Base-by-base conservation (phyloP, 1,140 invertebrate genomes). In the Teleopsis dalmanni region DNA sequence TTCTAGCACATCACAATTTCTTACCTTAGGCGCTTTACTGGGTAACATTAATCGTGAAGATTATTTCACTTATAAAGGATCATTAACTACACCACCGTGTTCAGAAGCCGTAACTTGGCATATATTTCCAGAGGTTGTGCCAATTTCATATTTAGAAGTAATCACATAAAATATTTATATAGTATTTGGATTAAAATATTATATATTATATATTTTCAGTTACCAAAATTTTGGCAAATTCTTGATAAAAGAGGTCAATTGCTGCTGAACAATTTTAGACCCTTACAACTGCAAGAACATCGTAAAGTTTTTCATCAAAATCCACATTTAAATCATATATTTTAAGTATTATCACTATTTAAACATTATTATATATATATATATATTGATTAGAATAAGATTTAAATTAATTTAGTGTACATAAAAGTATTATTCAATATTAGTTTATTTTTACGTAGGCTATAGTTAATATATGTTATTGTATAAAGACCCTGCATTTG, bases 101-200 rank as follows among this genome's bases (percentile, higher is more conserved):
- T 81, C 78, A 27, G 91, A 97, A 73, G 82, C 80, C 34, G 91
- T 96, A 25, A 88, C 82, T 10, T 97, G 93, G 92, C 85, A 91
- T 36, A 79, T 96, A 4, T 91, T 92, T 65, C 79, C 85, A 1
- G 77, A 86, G n/a, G 78, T 85, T 7, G 73, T 94, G 3, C 76
- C 82, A 29, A 78, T 92, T 9, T 48, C 57, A 5, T 16, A 42
- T 14, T n/a, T 4, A 14, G 36, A 46, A n/a, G 41, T 52, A 25
- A 27, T 14, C 11, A 34, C 18, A 35, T 42, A 8, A 33, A 13
- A 48, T 4, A 37, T 8, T 31, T 16, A 1, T 18, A 31, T 37
- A 40, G 7, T n/a, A n/a, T n/a, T n/a, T n/a, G n/a, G n/a, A n/a
- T 13, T 10, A 27, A 37, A 26, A 4, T 13, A 45, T 27, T 33